Evolutionary conservation across 2,113 vertebrate genomes (phyloP).

Genomic region (Podarcis cretensis): DNA sequence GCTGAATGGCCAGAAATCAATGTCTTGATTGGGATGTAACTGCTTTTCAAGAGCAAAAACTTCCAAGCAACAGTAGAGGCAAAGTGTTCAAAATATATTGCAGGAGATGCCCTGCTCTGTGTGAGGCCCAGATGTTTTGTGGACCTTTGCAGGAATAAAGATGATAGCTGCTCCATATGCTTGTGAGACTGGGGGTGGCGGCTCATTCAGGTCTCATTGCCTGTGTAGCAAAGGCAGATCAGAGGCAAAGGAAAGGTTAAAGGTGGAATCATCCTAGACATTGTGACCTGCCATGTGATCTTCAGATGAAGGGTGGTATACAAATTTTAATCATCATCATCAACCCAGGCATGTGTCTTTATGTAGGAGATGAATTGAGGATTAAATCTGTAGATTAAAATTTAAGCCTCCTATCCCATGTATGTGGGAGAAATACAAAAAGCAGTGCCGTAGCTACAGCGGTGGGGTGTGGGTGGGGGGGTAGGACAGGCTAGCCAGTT

Average conservation of each 20-base stretch:
- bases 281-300: too few species aligned
- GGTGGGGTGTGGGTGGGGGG: too few species aligned
- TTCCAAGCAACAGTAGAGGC: background rate
- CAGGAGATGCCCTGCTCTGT: background rate
- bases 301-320: too few species aligned
- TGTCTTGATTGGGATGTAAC: background rate
- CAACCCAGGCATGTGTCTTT: too few species aligned
- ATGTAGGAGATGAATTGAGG: too few species aligned
- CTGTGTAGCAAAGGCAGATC: background rate
- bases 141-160: background rate
- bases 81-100: background rate
- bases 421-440: too few species aligned
- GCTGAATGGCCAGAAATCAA: background rate
- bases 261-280: background rate
- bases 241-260: background rate
- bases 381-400: too few species aligned
- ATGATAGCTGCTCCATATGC: background rate
- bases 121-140: background rate
- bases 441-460: too few species aligned
- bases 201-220: too few species aligned
- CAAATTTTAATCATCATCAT: too few species aligned
- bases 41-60: background rate
- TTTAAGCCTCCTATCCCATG: too few species aligned
- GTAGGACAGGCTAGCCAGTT: too few species aligned
- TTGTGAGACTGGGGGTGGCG: background rate